These are phyloP conservation scores for Ctenochaetus hawaiiensis DNA, from an alignment of 2,797 vertebrate species.

Conservation along the genomic window DNA sequence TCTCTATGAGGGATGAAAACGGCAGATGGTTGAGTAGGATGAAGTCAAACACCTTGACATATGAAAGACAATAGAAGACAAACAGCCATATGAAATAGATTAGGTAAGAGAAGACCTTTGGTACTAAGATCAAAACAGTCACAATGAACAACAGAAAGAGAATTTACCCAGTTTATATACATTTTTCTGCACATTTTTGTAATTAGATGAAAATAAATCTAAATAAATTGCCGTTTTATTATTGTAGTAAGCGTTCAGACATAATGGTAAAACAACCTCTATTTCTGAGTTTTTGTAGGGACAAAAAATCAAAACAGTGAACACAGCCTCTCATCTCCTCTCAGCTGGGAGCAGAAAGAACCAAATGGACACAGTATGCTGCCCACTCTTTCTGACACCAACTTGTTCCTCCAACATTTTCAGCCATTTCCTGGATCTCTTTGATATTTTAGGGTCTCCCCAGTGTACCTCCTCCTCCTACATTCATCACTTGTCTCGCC, in stretches of 20 bases:
- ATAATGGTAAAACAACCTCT: slow-evolving; percentile 6
- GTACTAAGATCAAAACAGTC: not conserved
- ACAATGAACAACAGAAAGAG: too few relatives aligned
- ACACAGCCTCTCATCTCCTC: slow-evolving; percentile 22
- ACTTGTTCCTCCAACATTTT: slow-evolving; percentile 69
- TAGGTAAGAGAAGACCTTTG: slow-evolving; percentile 5
- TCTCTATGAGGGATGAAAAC: not conserved
- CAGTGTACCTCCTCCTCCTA: slow-evolving; percentile 24
- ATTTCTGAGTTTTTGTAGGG: slow-evolving; percentile 13
- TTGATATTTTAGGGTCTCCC: slow-evolving; percentile 78
- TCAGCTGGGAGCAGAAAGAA: slow-evolving; percentile 51
- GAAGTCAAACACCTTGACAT: not conserved
- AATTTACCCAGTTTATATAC: not conserved
- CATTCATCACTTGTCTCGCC: slow-evolving; percentile 26
- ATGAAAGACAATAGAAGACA: too few relatives aligned
- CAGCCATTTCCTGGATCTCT: slow-evolving; percentile 73
- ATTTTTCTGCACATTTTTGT: not conserved
- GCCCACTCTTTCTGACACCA: slow-evolving; percentile 55
- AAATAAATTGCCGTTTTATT: not conserved
- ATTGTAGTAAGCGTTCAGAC: not conserved
- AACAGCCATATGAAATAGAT: not conserved
- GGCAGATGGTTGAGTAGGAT: not conserved
- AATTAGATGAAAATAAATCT: not conserved
- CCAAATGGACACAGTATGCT: slow-evolving; percentile 68
- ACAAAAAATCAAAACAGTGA: slow-evolving; percentile 5